Percentiles rank a stretch among this genome's conserved stretches.
phyloP scores from a whole-genome alignment of 1,140 invertebrate genomes.

The Octopus sinensis region DNA sequence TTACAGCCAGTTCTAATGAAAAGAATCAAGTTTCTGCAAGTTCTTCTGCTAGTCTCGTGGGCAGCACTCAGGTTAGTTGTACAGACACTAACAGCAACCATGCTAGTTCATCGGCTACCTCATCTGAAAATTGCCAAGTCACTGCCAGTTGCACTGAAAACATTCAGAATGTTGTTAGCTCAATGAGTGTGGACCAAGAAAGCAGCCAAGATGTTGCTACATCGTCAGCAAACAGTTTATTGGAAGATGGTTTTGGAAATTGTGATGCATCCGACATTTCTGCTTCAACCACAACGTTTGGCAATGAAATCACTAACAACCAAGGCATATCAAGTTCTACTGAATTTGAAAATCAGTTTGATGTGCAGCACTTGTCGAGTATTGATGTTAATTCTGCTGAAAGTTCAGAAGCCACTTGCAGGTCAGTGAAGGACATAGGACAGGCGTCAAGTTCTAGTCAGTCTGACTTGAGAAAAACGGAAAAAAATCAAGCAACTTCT shows the following conservation, averaged over 20 bases:
- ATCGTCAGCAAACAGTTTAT: background rate
- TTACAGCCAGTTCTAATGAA: background rate
- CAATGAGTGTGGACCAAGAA: background rate
- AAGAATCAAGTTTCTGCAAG: background rate
- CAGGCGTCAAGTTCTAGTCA: background rate
- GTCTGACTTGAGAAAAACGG: background rate
- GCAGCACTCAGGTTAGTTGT: background rate
- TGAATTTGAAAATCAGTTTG: background rate
- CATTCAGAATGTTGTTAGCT: background rate
- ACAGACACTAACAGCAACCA: background rate
- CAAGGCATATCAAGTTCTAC: slow-evolving; percentile 6
- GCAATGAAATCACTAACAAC: background rate
- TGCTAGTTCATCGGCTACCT: background rate
- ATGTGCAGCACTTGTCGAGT: background rate
- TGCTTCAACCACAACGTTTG: background rate
- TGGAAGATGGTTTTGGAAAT: background rate
- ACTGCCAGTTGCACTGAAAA: slow-evolving; percentile 1
- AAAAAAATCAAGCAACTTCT: background rate
- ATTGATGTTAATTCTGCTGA: background rate
- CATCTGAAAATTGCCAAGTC: slow-evolving; percentile 3
- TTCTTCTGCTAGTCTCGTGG: background rate
- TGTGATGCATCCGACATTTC: background rate
- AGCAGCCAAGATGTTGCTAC: slow-evolving; percentile 1
- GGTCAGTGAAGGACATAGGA: background rate
- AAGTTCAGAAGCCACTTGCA: slow-evolving; percentile 3